These are phyloP conservation scores for Mya arenaria DNA, from an alignment of 1,140 invertebrate genomes.

Conservation along the genomic window DNA sequence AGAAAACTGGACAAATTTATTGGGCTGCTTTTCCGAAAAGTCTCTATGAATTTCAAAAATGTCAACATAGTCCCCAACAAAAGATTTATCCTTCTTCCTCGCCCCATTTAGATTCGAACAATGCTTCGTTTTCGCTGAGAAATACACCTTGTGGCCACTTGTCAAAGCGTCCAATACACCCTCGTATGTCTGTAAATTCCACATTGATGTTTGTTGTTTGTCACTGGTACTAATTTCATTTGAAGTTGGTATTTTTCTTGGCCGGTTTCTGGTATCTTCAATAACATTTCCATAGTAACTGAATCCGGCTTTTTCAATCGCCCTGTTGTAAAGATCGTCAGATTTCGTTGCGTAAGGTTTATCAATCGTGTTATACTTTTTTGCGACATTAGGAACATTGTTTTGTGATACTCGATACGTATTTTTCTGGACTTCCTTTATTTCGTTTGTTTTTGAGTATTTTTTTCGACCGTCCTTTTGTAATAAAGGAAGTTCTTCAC, in stretches of 20 bases:
- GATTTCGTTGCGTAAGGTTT: background rate
- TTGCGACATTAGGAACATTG: background rate
- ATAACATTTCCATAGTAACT: background rate
- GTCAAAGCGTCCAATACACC: slow-evolving; percentile 49
- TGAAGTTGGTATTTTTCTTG: background rate
- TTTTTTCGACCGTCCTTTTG: background rate
- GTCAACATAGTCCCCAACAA: slow-evolving; percentile 59
- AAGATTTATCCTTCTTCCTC: slow-evolving; percentile 25
- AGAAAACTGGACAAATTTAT: slow-evolving; percentile 48
- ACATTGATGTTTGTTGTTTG: slow-evolving; percentile 49
- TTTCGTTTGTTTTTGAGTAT: background rate
- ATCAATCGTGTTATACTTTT: background rate
- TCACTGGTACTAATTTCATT: background rate
- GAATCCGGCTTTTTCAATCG: slow-evolving; percentile 20
- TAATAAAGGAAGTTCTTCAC: slow-evolving; percentile 19
- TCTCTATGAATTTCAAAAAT: slow-evolving; percentile 52
- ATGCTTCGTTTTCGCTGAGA: slow-evolving; percentile 48
- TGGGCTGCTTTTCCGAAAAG: slow-evolving; percentile 14
- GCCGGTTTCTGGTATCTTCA: too few relatives aligned
- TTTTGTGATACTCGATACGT: background rate
- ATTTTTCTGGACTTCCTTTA: background rate
- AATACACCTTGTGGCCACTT: slow-evolving; percentile 59
- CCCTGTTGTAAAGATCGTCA: background rate
- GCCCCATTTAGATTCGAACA: slow-evolving; percentile 40
- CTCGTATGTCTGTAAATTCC: slow-evolving; percentile 53